A percentile compares a stretch with the other conserved stretches of the same genome.
These are phyloP conservation scores for Calameuta idolon DNA, from an alignment of 2,888 invertebrate genomes.

Conservation along the genomic window DNA sequence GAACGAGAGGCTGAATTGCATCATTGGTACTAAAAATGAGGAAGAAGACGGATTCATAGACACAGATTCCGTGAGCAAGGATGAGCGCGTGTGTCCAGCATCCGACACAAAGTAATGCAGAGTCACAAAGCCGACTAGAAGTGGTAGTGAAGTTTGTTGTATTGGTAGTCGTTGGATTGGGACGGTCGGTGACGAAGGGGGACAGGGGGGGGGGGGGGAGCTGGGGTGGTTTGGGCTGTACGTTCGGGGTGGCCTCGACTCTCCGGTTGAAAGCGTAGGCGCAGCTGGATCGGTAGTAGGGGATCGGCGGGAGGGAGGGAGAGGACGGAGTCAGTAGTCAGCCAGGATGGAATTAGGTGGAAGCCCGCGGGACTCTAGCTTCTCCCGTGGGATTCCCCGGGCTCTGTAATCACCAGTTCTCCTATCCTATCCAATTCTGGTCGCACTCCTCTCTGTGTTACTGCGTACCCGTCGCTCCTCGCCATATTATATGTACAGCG, in stretches of 20 bases:
- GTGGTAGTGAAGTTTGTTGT: not conserved
- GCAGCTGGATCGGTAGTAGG: conserved; percentile 22
- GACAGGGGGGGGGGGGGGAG: not conserved
- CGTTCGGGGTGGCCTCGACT: conserved; percentile 25
- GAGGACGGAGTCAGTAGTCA: conserved; percentile 57
- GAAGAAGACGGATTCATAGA: not conserved
- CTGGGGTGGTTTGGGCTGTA: not conserved
- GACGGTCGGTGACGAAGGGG: conserved; percentile 14
- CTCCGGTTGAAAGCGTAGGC: conserved; percentile 34
- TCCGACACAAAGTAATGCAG: not conserved
- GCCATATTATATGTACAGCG: conserved; percentile 19
- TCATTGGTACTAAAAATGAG: not conserved
- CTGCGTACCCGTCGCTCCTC: conserved; percentile 4
- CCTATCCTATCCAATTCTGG: conserved; percentile 62
- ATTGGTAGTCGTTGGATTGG: not conserved
- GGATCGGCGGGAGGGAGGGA: conserved; percentile 33
- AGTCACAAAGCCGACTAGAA: not conserved
- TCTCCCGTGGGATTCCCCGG: conserved; percentile 57
- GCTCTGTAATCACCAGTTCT: conserved; percentile 64
- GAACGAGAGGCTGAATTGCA: not conserved
- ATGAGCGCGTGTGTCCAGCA: not conserved
- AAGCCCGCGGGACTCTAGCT: conserved; percentile 59
- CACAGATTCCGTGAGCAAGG: not conserved
- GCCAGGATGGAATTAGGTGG: conserved; percentile 65
- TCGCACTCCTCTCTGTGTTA: conserved; percentile 44